Percentiles rank a stretch among this genome's conserved stretches.
phyloP scores from a whole-genome alignment of 2,888 invertebrate species.

The Sepioteuthis lessoniana region DNA sequence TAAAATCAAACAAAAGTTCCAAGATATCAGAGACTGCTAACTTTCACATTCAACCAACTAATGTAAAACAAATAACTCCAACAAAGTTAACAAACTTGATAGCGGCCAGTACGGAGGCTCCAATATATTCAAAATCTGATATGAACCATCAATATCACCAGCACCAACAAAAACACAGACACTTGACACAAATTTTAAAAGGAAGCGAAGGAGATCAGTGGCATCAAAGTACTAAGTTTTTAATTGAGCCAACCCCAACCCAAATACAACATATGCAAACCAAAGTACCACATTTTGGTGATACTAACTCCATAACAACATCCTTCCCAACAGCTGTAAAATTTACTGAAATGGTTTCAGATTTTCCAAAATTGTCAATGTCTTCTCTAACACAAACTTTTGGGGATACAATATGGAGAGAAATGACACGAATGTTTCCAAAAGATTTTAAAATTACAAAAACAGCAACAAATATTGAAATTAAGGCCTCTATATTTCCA shows the following conservation, averaged over 20 bases:
- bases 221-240: not conserved
- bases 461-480: not conserved
- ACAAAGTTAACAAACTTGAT: constrained; percentile 35
- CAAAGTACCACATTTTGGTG: not conserved
- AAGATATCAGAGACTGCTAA: constrained; percentile 10
- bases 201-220: not conserved
- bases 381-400: not conserved
- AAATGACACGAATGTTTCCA: not conserved
- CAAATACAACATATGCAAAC: not conserved
- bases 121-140: not conserved
- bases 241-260: not conserved
- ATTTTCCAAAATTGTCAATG: not conserved
- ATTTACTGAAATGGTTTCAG: not conserved
- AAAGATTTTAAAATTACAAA: not conserved
- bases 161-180: not conserved
- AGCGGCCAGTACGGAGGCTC: constrained; percentile 7
- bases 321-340: not conserved
- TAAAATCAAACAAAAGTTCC: not conserved
- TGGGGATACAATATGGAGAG: not conserved
- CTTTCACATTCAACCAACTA: not conserved
- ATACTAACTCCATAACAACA: not conserved
- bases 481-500: not conserved
- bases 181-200: not conserved
- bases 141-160: not conserved
- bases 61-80: not conserved